These are phyloP conservation scores for Aldrovandia affinis DNA, from an alignment of 2,797 vertebrate species.

Conservation along the genomic window DNA sequence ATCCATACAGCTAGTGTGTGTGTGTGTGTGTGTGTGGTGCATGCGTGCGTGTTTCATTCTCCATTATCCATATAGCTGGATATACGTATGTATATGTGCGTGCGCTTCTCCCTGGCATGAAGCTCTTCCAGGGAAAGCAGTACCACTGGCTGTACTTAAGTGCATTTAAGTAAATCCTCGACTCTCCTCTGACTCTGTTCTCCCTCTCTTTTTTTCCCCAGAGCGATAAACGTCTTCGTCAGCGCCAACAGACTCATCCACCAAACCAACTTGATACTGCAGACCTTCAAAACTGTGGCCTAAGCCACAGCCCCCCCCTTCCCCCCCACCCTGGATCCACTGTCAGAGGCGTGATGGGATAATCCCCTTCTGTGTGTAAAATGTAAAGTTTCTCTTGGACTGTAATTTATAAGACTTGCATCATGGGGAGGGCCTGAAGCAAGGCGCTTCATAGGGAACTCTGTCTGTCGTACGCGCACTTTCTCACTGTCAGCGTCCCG, in stretches of 20 bases:
- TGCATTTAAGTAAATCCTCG: too few species aligned
- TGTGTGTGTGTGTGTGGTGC: too few species aligned
- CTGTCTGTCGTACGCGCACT: conserved; percentile 86
- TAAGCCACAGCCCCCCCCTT: conserved; percentile 58
- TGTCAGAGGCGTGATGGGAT: conserved; percentile 76
- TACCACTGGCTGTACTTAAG: too few species aligned
- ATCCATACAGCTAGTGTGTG: too few species aligned
- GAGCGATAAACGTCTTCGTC: conserved; percentile 93
- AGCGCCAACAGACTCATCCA: conserved; percentile 95
- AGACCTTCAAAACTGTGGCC: conserved; percentile 90
- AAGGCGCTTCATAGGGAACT: conserved; percentile 90
- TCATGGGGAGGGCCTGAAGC: conserved; percentile 78
- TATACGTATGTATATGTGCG: too few species aligned
- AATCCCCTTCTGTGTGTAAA: conserved; percentile 82
- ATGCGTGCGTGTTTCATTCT: too few species aligned
- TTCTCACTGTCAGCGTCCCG: conserved; percentile 70
- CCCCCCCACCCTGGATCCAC: conserved; percentile 62
- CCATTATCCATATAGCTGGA: too few species aligned
- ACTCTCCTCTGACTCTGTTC: conserved; percentile 43
- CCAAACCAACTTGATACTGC: conserved; percentile 98
- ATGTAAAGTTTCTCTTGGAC: conserved; percentile 80
- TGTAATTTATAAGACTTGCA: conserved; percentile 89
- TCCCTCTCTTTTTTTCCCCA: conserved; percentile 74
- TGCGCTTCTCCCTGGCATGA: too few species aligned
- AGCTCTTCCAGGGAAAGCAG: too few species aligned